Percentiles rank a stretch among this genome's conserved stretches.
These are phyloP conservation scores for Agrotis exclamationis DNA, from an alignment of 2,888 invertebrate species.

Conservation along the genomic window DNA sequence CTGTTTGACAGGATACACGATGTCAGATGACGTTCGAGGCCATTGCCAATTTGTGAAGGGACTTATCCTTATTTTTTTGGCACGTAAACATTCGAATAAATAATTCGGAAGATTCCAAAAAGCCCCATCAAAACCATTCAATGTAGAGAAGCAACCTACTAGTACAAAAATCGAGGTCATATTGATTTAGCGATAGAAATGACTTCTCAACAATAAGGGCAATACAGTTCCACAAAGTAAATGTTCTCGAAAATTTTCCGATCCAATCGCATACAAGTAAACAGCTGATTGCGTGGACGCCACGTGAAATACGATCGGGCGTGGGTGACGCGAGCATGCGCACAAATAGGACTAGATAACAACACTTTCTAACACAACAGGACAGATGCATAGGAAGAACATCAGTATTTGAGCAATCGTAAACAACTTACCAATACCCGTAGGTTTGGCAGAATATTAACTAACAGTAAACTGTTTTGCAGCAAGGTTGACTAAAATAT, in stretches of 20 bases:
- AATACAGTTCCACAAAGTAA: conserved; percentile 10
- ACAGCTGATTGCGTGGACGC: conserved; percentile 80
- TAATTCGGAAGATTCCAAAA: background rate
- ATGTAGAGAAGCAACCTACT: background rate
- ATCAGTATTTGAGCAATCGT: conserved; percentile 10
- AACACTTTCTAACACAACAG: conserved; percentile 52
- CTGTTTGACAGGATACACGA: conserved; percentile 83
- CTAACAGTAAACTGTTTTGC: background rate
- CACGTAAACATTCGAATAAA: background rate
- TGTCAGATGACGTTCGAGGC: conserved; percentile 79
- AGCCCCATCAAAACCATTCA: background rate
- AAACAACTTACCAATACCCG: conserved; percentile 11
- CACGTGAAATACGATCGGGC: conserved; percentile 78
- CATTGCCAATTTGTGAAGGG: conserved; percentile 78
- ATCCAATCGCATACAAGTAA: conserved; percentile 74
- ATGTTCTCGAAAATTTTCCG: conserved; percentile 62
- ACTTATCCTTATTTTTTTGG: conserved; percentile 48
- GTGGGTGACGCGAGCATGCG: conserved; percentile 69
- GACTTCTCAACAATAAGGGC: conserved; percentile 18
- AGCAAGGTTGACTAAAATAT: conserved; percentile 17
- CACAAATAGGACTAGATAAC: conserved; percentile 57
- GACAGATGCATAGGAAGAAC: conserved; percentile 29
- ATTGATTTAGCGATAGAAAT: background rate
- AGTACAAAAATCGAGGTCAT: background rate
- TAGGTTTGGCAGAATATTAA: conserved; percentile 9